Percentiles rank a stretch among this genome's conserved stretches.
These are phyloP conservation scores for Chironomus striatipennis DNA, from an alignment of 1,140 invertebrate genomes.

Conservation along the genomic window DNA sequence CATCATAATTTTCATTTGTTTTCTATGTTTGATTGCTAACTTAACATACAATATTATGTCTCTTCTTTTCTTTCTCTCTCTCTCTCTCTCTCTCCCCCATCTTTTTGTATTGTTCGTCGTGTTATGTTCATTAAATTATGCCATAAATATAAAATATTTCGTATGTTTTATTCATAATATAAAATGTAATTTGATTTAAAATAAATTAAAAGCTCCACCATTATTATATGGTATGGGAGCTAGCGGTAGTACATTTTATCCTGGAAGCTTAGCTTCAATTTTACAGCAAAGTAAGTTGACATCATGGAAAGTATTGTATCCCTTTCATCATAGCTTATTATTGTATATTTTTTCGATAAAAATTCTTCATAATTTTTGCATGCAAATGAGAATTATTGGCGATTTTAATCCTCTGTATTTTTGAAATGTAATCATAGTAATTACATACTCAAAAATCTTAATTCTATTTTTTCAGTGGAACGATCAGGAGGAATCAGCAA, in stretches of 20 bases:
- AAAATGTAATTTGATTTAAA: background rate
- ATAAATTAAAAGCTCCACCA: constrained; percentile 11
- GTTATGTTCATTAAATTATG: background rate
- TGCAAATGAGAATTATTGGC: background rate
- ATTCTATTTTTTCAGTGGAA: constrained; percentile 49
- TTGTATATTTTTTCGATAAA: background rate
- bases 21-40: background rate
- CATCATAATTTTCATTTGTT: too few species aligned
- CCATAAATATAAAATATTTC: background rate
- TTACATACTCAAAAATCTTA: too few species aligned
- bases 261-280: background rate
- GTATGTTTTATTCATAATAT: background rate
- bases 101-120: background rate
- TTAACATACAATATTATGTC: background rate
- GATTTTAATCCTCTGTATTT: background rate
- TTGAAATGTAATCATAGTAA: too few species aligned
- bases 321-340: background rate
- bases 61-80: background rate
- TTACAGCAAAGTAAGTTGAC: constrained; percentile 3
- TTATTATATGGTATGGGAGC: background rate
- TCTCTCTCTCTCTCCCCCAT: background rate
- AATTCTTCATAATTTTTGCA: background rate
- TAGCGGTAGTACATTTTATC: background rate
- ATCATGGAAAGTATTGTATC: background rate
- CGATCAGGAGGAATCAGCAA: constrained; percentile 44